Base-by-base conservation (phyloP, 2,797 vertebrate genomes). In the Cottoperca gobio region DNA sequence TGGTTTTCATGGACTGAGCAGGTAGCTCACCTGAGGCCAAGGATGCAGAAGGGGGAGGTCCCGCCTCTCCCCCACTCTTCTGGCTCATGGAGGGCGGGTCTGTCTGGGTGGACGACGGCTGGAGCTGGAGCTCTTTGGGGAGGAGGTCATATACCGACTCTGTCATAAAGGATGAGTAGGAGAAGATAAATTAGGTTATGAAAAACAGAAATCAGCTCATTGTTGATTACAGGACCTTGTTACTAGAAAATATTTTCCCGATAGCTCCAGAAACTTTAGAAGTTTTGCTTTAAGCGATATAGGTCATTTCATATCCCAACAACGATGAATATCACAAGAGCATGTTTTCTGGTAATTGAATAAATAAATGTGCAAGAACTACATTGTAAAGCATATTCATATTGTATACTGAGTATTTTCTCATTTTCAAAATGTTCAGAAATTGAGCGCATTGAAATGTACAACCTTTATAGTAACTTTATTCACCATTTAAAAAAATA, bases 141-240 rank as follows among this genome's bases (percentile, higher is more conserved):
- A 99, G 97, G 95, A 99, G 97, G 95, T 99, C 98, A 99, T 99
- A 99, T 95, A 99, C 98, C 78, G 98, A 99, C 94, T 99, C 98
- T 99, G 92, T 73, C 80, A 84, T 75, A 53, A 78, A 81, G 61
- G 72, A 70, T 24, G 35, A 79, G 72, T 66, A 71, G 50, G 63
- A 86, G 61, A 72, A 66, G 23, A 78, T 12, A 61, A 37, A 74
- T 84, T 76, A 89, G 66, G 57, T 26, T 68, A 33, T 60, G 26
- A 72, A 69, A 82, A 66, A 76, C 45, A 78, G 5, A 52, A 35
- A 78, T 72, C 2, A 59, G 24, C 58, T 26, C 31, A 5, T 45
- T 58, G 11, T 71, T 64, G 37, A 70, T 43, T 19, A 60, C 31
- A 76, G 8, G 10, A 46, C 8, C 14, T 40, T 46, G 8, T 23